These are phyloP conservation scores for Crossocerus cetratus DNA, from an alignment of 2,888 invertebrate genomes.

Conservation along the genomic window DNA sequence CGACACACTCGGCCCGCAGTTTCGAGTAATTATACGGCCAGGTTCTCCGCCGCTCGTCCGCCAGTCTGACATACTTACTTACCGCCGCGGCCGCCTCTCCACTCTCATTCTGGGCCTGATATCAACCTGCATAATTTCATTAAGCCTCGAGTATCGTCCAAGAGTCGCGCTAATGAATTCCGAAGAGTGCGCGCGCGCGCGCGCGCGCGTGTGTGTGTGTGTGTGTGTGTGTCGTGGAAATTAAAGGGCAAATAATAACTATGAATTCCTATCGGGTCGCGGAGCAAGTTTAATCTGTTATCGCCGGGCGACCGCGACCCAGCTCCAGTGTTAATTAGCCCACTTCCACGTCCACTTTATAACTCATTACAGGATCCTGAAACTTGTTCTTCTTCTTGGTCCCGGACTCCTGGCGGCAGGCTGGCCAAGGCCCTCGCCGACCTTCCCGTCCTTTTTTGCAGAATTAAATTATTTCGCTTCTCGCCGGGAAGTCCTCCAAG, in stretches of 20 bases:
- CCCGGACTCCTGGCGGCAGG: background rate
- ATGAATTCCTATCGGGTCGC: background rate
- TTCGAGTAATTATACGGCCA: conserved; percentile 1
- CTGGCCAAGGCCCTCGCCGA: too few relatives aligned
- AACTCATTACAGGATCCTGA: background rate
- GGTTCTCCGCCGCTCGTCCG: background rate
- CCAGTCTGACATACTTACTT: background rate
- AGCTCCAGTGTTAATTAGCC: conserved; percentile 1
- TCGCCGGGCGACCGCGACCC: background rate
- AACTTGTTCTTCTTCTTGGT: background rate
- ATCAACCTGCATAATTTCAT: too few relatives aligned
- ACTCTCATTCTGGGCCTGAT: too few relatives aligned
- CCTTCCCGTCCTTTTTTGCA: background rate
- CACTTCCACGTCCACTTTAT: conserved; percentile 5
- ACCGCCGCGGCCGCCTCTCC: background rate
- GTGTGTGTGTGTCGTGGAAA: too few relatives aligned
- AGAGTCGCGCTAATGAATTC: too few relatives aligned
- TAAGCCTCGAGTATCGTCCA: too few relatives aligned
- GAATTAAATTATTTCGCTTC: conserved; percentile 4
- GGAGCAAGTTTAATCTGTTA: background rate
- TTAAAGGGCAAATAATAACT: conserved; percentile 1
- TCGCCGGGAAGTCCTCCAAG: background rate
- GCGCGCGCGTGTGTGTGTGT: too few relatives aligned
- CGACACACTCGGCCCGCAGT: background rate
- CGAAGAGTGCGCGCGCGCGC: background rate